phyloP scores from a whole-genome alignment of 2,888 invertebrate species.

The Heteropelma amictum region DNA sequence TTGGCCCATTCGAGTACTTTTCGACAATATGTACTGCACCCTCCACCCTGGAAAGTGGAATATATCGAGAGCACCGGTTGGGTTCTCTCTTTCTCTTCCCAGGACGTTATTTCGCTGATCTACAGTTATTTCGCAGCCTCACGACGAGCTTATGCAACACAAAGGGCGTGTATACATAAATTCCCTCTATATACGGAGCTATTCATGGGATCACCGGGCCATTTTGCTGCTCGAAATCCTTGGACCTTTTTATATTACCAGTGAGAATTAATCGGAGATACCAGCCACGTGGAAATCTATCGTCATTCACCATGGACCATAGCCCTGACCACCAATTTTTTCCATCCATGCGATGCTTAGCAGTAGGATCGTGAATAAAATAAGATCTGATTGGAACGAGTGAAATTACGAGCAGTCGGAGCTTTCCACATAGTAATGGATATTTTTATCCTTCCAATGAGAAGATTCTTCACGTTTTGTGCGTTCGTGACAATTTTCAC shows the following conservation, averaged over 20 bases:
- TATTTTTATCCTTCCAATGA: too few species aligned
- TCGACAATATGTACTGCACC: constrained; percentile 40
- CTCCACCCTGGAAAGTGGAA: constrained; percentile 7
- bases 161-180: constrained; percentile 13
- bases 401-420: too few species aligned
- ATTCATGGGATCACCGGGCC: constrained; percentile 46
- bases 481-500: too few species aligned
- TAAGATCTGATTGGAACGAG: too few species aligned
- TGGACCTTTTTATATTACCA: constrained; percentile 37
- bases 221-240: constrained; percentile 32
- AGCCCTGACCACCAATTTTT: constrained; percentile 3
- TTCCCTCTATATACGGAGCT: constrained; percentile 23
- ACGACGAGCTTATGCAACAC: neutral
- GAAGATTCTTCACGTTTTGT: too few species aligned
- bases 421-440: too few species aligned
- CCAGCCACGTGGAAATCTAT: constrained; percentile 13
- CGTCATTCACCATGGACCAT: constrained; percentile 3
- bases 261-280: constrained; percentile 17
- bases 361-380: too few species aligned
- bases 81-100: constrained; percentile 43
- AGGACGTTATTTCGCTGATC: constrained; percentile 53
- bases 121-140: constrained; percentile 49
- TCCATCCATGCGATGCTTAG: neutral
- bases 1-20: constrained; percentile 36
- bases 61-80: constrained; percentile 24